phyloP scores from a whole-genome alignment of 2,797 vertebrate genomes.

The Manis javanica region DNA sequence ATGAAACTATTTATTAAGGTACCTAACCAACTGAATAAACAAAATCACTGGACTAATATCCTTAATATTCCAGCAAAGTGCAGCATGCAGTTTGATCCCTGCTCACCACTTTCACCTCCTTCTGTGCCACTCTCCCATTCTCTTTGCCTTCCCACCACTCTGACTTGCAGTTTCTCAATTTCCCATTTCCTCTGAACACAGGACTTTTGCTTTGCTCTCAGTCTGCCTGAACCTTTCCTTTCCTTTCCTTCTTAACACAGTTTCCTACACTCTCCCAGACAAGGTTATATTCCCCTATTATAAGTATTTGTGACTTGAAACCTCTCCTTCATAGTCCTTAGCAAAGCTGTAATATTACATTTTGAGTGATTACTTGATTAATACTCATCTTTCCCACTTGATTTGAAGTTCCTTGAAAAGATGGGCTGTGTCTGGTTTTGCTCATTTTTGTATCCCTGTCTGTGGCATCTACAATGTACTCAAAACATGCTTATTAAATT shows the following conservation, averaged over 20 bases:
- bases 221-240: background rate
- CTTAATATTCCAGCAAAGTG: background rate
- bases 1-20: background rate
- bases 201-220: background rate
- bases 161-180: background rate
- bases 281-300: background rate
- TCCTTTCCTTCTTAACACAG: background rate
- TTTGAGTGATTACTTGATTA: background rate
- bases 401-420: constrained; percentile 11
- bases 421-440: background rate
- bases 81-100: background rate
- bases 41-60: background rate
- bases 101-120: rapidly evolving
- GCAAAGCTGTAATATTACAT: background rate
- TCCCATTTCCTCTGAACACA: background rate
- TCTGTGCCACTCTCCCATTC: background rate
- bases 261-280: background rate
- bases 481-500: constrained; percentile 9
- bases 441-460: background rate
- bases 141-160: background rate
- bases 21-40: background rate
- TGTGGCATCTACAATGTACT: background rate
- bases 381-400: background rate
- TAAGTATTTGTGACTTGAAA: background rate
- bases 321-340: background rate